phyloP scores from a whole-genome alignment of 2,113 vertebrate species.

The Trinectes maculatus region DNA sequence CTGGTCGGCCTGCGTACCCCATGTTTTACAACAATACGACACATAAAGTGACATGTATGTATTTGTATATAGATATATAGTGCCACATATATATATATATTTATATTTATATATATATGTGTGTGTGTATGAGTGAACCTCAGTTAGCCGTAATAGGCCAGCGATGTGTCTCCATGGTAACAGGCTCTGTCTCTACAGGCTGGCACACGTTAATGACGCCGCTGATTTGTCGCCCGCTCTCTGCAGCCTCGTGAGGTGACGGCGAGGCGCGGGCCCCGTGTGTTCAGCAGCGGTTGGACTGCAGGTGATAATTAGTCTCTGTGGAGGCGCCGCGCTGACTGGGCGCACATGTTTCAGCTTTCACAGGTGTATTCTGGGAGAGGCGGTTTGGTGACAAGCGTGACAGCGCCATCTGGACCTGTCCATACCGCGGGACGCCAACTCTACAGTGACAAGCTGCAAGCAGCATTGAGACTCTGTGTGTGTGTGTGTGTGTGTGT shows the following conservation, averaged over 20 bases:
- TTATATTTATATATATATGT: too few species aligned
- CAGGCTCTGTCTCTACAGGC: background rate
- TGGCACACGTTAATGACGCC: conserved; percentile 45
- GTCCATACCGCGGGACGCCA: conserved; percentile 66
- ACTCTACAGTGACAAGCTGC: conserved; percentile 66
- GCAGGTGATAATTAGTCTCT: conserved; percentile 83
- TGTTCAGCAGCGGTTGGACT: conserved; percentile 52
- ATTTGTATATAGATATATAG: too few species aligned
- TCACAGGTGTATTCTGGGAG: conserved; percentile 85
- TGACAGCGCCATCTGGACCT: conserved; percentile 84
- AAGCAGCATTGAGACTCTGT: too few species aligned
- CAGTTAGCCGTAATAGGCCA: background rate
- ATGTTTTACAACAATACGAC: too few species aligned
- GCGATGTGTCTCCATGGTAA: conserved; percentile 38
- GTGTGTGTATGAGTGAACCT: background rate
- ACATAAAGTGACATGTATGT: too few species aligned
- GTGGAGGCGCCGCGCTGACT: conserved; percentile 74
- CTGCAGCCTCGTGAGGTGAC: conserved; percentile 68
- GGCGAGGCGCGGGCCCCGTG: conserved; percentile 45
- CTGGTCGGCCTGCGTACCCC: too few species aligned
- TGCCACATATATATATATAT: too few species aligned
- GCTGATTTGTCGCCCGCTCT: conserved; percentile 59
- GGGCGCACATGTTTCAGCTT: conserved; percentile 82
- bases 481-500: conserved; percentile 19
- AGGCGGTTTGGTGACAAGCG: conserved; percentile 77